Percentiles rank a stretch among this genome's conserved stretches.
phyloP scores from a whole-genome alignment of 2,888 invertebrate genomes.

The Latrodectus hesperus region DNA sequence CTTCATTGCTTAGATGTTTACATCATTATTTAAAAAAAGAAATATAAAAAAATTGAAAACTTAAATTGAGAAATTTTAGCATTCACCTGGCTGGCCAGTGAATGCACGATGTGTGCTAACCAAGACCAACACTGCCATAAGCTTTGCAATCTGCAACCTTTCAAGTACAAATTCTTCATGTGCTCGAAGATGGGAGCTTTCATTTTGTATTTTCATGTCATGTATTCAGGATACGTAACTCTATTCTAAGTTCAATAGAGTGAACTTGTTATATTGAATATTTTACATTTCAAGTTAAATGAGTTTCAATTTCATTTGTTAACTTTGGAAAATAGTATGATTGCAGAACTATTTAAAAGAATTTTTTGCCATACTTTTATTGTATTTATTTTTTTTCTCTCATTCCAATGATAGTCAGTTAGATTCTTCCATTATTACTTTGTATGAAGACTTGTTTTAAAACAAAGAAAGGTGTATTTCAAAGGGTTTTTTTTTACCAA shows the following conservation, averaged over 20 bases:
- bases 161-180: constrained; percentile 61
- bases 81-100: constrained; percentile 16
- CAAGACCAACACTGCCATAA: constrained; percentile 59
- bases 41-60: not conserved
- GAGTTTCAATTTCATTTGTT: not conserved
- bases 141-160: constrained; percentile 57
- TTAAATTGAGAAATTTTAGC: not conserved
- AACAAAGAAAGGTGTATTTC: not conserved
- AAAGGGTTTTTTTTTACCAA: not conserved
- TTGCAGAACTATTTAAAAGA: not conserved
- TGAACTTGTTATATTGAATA: not conserved
- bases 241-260: not conserved
- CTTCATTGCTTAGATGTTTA: constrained; percentile 48
- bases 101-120: constrained; percentile 30
- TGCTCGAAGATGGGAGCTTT: constrained; percentile 31
- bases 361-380: not conserved
- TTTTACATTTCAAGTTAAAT: not conserved
- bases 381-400: not conserved
- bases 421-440: not conserved
- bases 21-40: constrained; percentile 35
- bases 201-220: constrained; percentile 15
- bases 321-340: no score
- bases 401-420: not conserved
- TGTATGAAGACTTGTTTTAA: not conserved
- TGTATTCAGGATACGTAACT: not conserved